A percentile compares a stretch with the other conserved stretches of the same genome.
Conservation (phyloP, 2,113 vertebrate species). For the Desmodus rotundus region DNA sequence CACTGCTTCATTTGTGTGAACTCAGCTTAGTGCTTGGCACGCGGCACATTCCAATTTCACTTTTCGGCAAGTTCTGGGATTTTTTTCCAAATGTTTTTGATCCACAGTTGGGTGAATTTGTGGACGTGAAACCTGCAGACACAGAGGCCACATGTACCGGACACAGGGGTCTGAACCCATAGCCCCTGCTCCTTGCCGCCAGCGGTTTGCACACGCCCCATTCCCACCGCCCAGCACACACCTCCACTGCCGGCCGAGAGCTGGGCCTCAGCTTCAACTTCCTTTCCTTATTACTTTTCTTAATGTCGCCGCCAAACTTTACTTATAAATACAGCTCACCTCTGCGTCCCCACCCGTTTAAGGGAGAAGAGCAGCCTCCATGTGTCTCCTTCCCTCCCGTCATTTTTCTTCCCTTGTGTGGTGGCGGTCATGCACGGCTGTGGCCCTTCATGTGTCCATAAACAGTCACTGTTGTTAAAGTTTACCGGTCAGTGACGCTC, state of each 20-base stretch:
- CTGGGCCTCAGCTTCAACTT: background rate
- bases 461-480: background rate
- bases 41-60: background rate
- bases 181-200: background rate
- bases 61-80: background rate
- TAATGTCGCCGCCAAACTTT: background rate
- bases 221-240: background rate
- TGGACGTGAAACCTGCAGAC: background rate
- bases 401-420: background rate
- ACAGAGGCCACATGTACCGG: background rate
- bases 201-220: rapidly evolving
- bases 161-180: background rate
- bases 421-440: background rate
- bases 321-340: background rate
- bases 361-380: background rate
- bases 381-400: background rate
- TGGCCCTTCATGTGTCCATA: background rate
- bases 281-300: background rate
- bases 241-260: background rate
- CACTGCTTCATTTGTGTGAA: background rate
- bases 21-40: no score
- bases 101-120: background rate
- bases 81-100: background rate
- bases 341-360: background rate
- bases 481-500: background rate